These are phyloP conservation scores for Diplodus sargus DNA, from an alignment of 2,797 vertebrate genomes.

Conservation along the genomic window DNA sequence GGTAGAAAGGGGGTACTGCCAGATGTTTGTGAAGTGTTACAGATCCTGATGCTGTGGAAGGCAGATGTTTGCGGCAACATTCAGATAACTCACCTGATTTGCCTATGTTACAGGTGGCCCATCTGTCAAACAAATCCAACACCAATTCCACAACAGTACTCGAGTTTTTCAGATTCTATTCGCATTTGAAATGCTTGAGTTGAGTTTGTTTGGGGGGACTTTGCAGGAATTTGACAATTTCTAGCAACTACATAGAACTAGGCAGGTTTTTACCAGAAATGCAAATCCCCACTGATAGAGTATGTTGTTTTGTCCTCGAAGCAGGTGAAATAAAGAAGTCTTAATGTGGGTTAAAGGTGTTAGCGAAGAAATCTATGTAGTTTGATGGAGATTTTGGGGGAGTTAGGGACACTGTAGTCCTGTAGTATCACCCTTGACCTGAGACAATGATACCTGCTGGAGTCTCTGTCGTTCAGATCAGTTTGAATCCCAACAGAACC, in stretches of 20 bases:
- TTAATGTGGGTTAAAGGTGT: not conserved
- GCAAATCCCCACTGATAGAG: not conserved
- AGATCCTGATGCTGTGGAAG: not conserved
- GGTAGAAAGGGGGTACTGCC: not conserved
- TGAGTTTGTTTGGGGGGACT: not conserved
- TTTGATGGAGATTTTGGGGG: not conserved
- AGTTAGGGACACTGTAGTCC: not conserved
- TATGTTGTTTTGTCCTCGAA: not conserved
- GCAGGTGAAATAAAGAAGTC: not conserved
- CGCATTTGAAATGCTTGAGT: not conserved
- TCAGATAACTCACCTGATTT: not conserved
- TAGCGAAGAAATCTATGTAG: not conserved
- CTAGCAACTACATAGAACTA: not conserved
- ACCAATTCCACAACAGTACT: not conserved
- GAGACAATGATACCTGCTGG: slow-evolving; percentile 33
- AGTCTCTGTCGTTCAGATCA: slow-evolving; percentile 13
- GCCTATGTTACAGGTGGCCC: not conserved
- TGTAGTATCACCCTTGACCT: not conserved
- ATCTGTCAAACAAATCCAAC: not conserved
- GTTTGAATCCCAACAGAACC: slow-evolving; percentile 2
- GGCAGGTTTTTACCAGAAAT: not conserved
- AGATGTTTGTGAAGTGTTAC: not conserved
- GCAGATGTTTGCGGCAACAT: not conserved
- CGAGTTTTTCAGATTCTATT: not conserved
- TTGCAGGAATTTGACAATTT: not conserved